A percentile compares a stretch with the other conserved stretches of the same genome.
phyloP scores from a whole-genome alignment of 2,888 invertebrate species.

The Drosophila testacea region DNA sequence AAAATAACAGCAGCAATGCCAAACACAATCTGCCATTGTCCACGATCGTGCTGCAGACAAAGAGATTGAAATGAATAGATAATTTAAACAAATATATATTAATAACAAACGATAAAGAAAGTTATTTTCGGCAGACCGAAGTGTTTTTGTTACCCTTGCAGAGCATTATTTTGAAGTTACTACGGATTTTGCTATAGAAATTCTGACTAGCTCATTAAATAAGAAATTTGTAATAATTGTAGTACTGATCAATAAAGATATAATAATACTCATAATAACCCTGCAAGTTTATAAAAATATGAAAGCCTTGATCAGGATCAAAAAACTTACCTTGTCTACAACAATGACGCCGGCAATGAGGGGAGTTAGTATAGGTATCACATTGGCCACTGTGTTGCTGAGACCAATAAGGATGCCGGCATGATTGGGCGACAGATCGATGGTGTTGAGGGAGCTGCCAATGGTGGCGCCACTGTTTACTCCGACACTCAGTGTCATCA shows the following conservation, averaged over 20 bases:
- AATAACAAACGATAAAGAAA: not conserved
- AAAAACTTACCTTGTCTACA: constrained; percentile 79
- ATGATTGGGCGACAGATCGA: constrained; percentile 89
- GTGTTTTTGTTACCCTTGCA: no score
- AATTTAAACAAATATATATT: not conserved
- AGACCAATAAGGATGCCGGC: constrained; percentile 89
- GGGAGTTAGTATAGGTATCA: constrained; percentile 88
- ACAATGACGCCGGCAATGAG: constrained; percentile 87
- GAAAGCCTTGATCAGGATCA: no score
- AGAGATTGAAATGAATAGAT: not conserved
- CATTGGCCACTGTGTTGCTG: constrained; percentile 87
- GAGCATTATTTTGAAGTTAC: no score
- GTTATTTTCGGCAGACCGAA: no score
- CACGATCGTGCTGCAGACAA: constrained; percentile 83
- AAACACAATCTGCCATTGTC: constrained; percentile 91
- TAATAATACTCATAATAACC: not conserved
- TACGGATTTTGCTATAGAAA: no score
- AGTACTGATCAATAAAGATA: no score
- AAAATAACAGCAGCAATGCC: constrained; percentile 89
- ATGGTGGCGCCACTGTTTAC: constrained; percentile 79
- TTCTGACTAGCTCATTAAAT: no score
- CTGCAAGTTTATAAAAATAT: not conserved
- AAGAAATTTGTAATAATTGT: no score
- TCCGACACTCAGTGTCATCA: constrained; percentile 87
- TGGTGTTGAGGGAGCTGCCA: constrained; percentile 86